phyloP scores from a whole-genome alignment of 2,113 vertebrate species.

The Hassar affinis region DNA sequence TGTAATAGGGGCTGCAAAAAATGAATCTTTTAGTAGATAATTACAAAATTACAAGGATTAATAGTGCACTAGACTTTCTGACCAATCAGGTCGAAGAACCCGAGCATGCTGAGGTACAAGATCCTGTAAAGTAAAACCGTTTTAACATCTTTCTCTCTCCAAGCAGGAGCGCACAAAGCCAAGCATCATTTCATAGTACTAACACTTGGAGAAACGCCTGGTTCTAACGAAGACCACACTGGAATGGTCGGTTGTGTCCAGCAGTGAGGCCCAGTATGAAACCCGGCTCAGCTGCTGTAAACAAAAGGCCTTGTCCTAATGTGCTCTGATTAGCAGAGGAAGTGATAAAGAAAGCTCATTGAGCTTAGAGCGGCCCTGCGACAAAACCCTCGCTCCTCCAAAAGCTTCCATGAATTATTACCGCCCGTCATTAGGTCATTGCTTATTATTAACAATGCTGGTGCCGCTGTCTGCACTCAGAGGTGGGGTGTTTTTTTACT shows the following conservation, averaged over 20 bases:
- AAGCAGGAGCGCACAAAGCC: background rate
- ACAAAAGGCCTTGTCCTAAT: constrained; percentile 84
- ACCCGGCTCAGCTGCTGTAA: constrained; percentile 55
- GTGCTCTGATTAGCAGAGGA: constrained; percentile 81
- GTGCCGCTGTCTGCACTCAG: constrained; percentile 52
- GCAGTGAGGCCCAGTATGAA: constrained; percentile 19
- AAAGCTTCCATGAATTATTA: constrained; percentile 96
- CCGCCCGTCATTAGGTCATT: constrained; percentile 83
- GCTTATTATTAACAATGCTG: constrained; percentile 79
- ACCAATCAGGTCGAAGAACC: too few species aligned
- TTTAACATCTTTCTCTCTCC: background rate
- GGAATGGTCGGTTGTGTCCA: background rate
- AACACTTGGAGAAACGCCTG: background rate
- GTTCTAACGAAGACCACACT: background rate
- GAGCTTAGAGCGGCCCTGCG: constrained; percentile 78
- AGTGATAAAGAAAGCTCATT: constrained; percentile 89
- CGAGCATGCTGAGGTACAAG: too few species aligned
- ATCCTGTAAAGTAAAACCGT: background rate
- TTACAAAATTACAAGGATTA: too few species aligned
- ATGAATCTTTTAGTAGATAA: background rate
- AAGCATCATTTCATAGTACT: background rate
- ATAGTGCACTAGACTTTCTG: too few species aligned
- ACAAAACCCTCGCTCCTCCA: constrained; percentile 79
- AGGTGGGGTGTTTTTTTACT: constrained; percentile 32
- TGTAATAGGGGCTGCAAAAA: background rate